Evolutionary conservation across 2,888 invertebrate genomes (phyloP), one percentile per base, ranked within the genome.

Genomic region (Epistrophella euchroma): DNA sequence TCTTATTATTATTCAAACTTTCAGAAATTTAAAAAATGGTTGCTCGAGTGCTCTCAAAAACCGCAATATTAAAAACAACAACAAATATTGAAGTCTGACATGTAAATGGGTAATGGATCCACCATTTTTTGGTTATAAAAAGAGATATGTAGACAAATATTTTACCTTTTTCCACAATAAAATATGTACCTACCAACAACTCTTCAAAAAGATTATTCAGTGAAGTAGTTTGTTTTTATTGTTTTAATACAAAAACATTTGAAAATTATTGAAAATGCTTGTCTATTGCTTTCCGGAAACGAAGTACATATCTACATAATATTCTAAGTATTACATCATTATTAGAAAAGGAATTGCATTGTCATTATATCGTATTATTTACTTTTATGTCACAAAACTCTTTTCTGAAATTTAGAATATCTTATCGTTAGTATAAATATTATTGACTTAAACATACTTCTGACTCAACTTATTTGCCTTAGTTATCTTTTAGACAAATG

Each of bases 161-260:
- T 32, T 64, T 32, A 17, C 17, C 25, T 64, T 19, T 19, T 4
- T 19, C 19, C 15, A 60, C 15, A 60, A 9, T 60, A 22, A 60
- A 4, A 52, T 25, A 52, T 9, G n/a, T n/a, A n/a, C n/a, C n/a
- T n/a, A n/a, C 15, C 28, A 22, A 5, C 11, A 6, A 22, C 22
- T 11, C 13, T 52, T 15, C 32, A 32, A 28, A 52, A 28, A 52
- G 25, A 52, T 52, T 28, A 52, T 52, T 32, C 19, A 47, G 7
- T 66, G 66, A 66, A 66, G 66, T 66, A 32, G 47, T 47, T 66
- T 35, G 17, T 66, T 64, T 45, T 47, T 64, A 45, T 64, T 64
- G 45, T 45, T 64, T 19, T 17, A 10, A 45, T n/a, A 11, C 28
- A 17, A 28, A 43, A 25, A 7, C 7, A 25, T 43, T 43, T 10